These are phyloP conservation scores for Anoncus sp. DNA, from an alignment of 2,888 invertebrate genomes.

Conservation along the genomic window DNA sequence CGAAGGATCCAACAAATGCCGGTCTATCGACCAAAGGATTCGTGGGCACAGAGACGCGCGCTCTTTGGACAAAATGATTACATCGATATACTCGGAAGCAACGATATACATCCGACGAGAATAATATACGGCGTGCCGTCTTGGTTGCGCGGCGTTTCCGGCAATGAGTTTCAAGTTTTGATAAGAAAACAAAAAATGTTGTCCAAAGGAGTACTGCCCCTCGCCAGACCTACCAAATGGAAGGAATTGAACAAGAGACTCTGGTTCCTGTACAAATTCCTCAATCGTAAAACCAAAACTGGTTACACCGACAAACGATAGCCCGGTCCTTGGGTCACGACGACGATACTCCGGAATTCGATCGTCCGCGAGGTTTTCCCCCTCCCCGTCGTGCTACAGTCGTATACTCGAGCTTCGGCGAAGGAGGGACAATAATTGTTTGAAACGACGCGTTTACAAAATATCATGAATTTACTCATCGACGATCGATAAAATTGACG, in stretches of 20 bases:
- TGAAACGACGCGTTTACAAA: slow-evolving; percentile 54
- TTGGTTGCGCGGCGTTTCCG: slow-evolving; percentile 95
- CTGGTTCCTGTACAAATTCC: slow-evolving; percentile 89
- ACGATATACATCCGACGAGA: slow-evolving; percentile 91
- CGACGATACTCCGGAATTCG: no score
- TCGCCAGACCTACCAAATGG: slow-evolving; percentile 91
- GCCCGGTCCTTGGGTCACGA: no score
- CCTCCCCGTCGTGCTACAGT: no score
- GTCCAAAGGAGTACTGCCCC: slow-evolving; percentile 85
- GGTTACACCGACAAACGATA: slow-evolving; percentile 77
- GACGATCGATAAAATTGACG: slow-evolving; percentile 73
- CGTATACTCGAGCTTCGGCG: no score
- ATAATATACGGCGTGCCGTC: slow-evolving; percentile 93
- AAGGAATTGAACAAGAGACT: slow-evolving; percentile 90
- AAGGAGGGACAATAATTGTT: no score
- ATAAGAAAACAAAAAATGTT: slow-evolving; percentile 90
- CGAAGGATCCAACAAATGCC: slow-evolving; percentile 87
- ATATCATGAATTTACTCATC: slow-evolving; percentile 73
- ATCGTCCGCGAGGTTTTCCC: no score
- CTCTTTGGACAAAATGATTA: slow-evolving; percentile 98
- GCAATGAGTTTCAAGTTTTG: slow-evolving; percentile 92
- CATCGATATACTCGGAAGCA: slow-evolving; percentile 97
- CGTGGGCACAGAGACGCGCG: slow-evolving; percentile 91
- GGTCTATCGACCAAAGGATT: slow-evolving; percentile 88
- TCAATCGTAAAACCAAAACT: slow-evolving; percentile 93